These are phyloP conservation scores for Cheirogaleus major DNA, from an alignment of 2,797 vertebrate species.

Conservation along the genomic window DNA sequence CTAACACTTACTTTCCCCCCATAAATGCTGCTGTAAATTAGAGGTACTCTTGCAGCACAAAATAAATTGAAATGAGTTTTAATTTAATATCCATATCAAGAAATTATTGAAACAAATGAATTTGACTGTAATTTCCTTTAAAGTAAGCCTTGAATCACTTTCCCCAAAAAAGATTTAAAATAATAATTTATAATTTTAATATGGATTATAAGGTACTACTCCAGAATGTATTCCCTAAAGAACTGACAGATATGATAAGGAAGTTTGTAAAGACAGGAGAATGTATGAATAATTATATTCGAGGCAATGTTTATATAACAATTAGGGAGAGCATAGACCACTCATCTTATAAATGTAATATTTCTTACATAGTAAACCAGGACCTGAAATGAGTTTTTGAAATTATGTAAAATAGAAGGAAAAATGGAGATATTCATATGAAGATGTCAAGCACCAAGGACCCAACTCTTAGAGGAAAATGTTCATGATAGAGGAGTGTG, in stretches of 20 bases:
- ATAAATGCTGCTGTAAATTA: background rate
- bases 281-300: background rate
- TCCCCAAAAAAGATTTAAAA: background rate
- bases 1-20: background rate
- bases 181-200: background rate
- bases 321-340: background rate
- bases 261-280: background rate
- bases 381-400: background rate
- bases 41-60: background rate
- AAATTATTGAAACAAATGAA: slow-evolving; percentile 14
- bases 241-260: background rate
- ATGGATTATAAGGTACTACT: background rate
- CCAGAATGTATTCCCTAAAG: background rate
- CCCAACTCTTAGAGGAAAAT: background rate
- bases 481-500: background rate
- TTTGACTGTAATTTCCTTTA: background rate
- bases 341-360: background rate
- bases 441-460: background rate
- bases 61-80: slow-evolving; percentile 23
- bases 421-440: background rate
- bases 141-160: background rate
- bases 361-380: background rate
- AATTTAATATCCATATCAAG: background rate
- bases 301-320: background rate
- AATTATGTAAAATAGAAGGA: background rate